A percentile compares a stretch with the other conserved stretches of the same genome.
Conservation (phyloP, 2,888 invertebrate genomes). For the Hydrotaea diabolus region DNA sequence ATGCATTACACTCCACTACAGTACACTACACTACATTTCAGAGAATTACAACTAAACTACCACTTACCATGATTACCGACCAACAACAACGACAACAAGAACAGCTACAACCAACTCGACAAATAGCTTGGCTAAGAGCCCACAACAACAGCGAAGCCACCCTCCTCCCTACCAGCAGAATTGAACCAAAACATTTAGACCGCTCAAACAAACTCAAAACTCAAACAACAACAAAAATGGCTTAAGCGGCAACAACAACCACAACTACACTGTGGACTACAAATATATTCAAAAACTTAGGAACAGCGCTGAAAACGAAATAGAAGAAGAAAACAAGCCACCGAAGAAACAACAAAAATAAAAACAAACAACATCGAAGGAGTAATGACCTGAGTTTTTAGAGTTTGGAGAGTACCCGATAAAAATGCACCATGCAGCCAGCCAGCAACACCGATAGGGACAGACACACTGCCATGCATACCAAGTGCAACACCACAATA, state of each 20-base stretch:
- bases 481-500: too few relatives aligned
- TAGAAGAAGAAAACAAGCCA: neutral
- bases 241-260: neutral
- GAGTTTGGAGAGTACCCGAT: conserved; percentile 12
- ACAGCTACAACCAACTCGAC: too few relatives aligned
- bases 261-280: neutral
- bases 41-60: conserved; percentile 25
- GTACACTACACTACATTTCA: conserved; percentile 12
- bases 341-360: neutral
- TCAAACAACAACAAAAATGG: neutral
- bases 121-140: neutral
- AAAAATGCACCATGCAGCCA: conserved; percentile 10
- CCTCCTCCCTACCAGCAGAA: neutral
- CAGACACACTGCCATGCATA: too few relatives aligned
- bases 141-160: neutral
- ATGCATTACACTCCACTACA: conserved; percentile 15
- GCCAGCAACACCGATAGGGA: too few relatives aligned
- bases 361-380: conserved; percentile 17
- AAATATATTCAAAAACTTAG: conserved; percentile 10
- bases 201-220: neutral
- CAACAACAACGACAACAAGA: neutral
- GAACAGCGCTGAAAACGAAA: neutral
- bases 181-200: conserved; percentile 7
- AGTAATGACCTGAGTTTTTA: conserved; percentile 35
- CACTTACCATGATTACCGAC: conserved; percentile 37